Evolutionary conservation across 1,140 invertebrate genomes (phyloP).

Genomic region (Cydia strobilella): DNA sequence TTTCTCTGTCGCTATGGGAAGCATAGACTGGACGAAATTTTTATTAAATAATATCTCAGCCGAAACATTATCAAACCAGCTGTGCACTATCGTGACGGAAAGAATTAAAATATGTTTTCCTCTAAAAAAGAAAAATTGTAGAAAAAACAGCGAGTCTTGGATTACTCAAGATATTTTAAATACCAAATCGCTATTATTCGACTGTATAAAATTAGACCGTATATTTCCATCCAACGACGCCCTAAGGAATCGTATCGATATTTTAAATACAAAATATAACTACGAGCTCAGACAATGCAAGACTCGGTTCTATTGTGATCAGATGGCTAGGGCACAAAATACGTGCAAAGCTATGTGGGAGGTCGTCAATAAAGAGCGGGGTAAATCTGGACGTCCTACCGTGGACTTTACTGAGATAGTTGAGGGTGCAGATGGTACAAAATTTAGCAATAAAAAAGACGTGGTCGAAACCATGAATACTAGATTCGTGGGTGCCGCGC

Average conservation of each 20-base stretch:
- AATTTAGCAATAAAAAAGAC: not conserved
- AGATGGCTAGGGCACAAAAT: not conserved
- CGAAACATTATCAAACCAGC: too few relatives aligned
- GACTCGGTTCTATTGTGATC: not conserved
- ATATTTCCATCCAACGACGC: not conserved
- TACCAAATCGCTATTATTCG: too few relatives aligned
- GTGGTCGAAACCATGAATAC: not conserved
- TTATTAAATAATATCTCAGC: not conserved
- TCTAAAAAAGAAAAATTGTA: too few relatives aligned
- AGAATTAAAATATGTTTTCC: not conserved
- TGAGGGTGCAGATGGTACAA: not conserved
- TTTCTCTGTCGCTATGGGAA: not conserved
- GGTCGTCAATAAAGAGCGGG: not conserved
- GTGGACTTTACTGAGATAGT: not conserved
- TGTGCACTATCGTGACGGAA: too few relatives aligned
- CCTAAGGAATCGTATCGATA: not conserved
- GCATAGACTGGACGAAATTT: not conserved
- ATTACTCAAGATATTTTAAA: too few relatives aligned
- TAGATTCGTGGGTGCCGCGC: not conserved
- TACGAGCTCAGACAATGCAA: not conserved
- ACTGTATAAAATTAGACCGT: too few relatives aligned
- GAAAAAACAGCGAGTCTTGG: too few relatives aligned
- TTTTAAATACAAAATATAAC: not conserved
- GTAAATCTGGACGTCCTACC: not conserved
- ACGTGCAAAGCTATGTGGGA: not conserved